A percentile compares a stretch with the other conserved stretches of the same genome.
Conservation (phyloP, 2,113 vertebrate genomes). For the Dermatemys mawii region DNA sequence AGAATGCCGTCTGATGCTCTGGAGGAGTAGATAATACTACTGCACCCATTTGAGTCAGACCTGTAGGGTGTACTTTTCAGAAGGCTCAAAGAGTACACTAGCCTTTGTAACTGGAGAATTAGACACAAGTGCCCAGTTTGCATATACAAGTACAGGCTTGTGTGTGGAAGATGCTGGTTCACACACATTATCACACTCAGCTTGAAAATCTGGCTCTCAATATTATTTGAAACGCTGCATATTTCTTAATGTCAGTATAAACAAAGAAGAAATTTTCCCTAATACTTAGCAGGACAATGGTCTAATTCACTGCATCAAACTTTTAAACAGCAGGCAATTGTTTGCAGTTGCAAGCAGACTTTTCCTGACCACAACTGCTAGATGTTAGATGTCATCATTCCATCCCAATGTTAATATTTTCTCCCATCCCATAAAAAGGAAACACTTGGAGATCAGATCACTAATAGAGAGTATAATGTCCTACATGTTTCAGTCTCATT, state of each 20-base stretch:
- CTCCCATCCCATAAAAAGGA: neutral
- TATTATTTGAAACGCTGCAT: neutral
- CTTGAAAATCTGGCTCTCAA: neutral
- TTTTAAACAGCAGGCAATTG: neutral
- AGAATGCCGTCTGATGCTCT: neutral
- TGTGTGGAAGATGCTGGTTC: neutral
- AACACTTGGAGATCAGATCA: neutral
- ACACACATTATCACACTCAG: neutral
- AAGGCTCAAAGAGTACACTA: neutral
- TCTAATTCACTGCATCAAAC: neutral
- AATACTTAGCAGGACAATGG: neutral
- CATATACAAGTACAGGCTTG: neutral
- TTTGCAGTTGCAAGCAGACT: neutral
- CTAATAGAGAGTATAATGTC: neutral
- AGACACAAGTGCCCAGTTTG: neutral
- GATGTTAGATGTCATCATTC: neutral
- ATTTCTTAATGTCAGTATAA: neutral
- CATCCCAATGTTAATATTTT: neutral
- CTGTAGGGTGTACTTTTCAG: neutral
- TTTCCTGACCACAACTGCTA: neutral
- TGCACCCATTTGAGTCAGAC: neutral
- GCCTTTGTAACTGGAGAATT: neutral
- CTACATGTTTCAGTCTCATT: neutral
- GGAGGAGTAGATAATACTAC: neutral
- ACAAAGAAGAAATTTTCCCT: neutral